A percentile compares a stretch with the other conserved stretches of the same genome.
These are phyloP conservation scores for Condylura cristata DNA, from an alignment of 2,113 vertebrate genomes.

Conservation along the genomic window DNA sequence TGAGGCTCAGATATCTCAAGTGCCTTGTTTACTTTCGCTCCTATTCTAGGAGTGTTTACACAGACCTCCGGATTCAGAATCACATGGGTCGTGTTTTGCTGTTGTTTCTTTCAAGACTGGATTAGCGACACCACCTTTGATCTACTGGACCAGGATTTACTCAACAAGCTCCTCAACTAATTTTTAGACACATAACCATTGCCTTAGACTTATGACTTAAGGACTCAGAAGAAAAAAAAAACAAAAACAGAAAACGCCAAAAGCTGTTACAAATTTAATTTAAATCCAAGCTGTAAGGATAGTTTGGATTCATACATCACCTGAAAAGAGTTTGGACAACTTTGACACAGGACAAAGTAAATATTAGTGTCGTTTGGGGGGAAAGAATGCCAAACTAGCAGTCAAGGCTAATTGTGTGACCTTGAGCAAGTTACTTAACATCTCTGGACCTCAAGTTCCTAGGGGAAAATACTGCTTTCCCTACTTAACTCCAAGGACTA, in stretches of 20 bases:
- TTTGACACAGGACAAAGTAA: constrained; percentile 51
- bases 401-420: constrained; percentile 62
- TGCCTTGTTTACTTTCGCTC: background rate
- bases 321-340: constrained; percentile 29
- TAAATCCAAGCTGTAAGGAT: constrained; percentile 26
- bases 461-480: constrained; percentile 57
- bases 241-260: background rate
- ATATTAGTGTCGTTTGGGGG: constrained; percentile 34
- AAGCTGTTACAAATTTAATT: constrained; percentile 46
- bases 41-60: background rate
- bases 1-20: background rate
- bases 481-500: constrained; percentile 67
- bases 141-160: constrained; percentile 27
- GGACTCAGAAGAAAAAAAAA: background rate
- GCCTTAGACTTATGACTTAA: background rate
- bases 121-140: constrained; percentile 28
- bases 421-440: constrained; percentile 66
- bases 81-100: background rate
- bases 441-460: constrained; percentile 54
- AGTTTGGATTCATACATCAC: background rate
- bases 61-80: background rate
- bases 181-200: background rate
- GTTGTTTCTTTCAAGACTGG: background rate
- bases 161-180: constrained; percentile 22
- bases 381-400: constrained; percentile 38